A percentile compares a stretch with the other conserved stretches of the same genome.
Conservation (phyloP, 2,797 vertebrate genomes). For the Crocodylus rhombifer region DNA sequence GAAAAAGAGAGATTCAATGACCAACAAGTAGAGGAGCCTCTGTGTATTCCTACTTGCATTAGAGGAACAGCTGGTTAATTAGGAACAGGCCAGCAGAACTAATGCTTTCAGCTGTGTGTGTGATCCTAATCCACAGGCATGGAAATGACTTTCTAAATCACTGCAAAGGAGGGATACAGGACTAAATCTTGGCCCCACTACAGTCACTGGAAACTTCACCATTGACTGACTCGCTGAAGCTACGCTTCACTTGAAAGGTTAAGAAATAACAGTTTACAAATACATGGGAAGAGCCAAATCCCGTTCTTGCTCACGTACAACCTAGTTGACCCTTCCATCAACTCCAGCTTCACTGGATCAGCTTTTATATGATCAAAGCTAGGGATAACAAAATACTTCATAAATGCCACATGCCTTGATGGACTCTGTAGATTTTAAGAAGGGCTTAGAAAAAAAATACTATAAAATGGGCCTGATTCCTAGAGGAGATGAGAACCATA, state of each 20-base stretch:
- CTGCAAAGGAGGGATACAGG: no score
- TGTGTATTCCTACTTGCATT: neutral
- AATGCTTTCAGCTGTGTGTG: neutral
- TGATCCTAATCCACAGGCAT: neutral
- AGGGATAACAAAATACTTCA: neutral
- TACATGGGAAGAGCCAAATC: neutral
- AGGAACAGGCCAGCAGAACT: neutral
- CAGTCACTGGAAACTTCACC: no score
- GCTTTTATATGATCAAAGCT: neutral
- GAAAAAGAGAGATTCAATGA: no score
- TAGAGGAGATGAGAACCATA: neutral
- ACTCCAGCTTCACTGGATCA: neutral
- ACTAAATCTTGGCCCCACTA: no score
- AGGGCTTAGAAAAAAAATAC: neutral
- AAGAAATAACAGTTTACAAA: neutral
- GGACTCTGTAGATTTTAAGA: neutral
- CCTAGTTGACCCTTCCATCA: neutral
- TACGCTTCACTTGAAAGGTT: neutral
- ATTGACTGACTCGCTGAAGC: neutral
- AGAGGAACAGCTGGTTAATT: neutral
- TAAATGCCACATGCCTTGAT: neutral
- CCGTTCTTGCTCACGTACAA: conserved; percentile 20
- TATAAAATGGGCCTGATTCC: neutral
- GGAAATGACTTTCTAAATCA: neutral
- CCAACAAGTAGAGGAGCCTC: neutral